These are phyloP conservation scores for Theocolax elegans DNA, from an alignment of 1,140 invertebrate genomes.

Conservation along the genomic window DNA sequence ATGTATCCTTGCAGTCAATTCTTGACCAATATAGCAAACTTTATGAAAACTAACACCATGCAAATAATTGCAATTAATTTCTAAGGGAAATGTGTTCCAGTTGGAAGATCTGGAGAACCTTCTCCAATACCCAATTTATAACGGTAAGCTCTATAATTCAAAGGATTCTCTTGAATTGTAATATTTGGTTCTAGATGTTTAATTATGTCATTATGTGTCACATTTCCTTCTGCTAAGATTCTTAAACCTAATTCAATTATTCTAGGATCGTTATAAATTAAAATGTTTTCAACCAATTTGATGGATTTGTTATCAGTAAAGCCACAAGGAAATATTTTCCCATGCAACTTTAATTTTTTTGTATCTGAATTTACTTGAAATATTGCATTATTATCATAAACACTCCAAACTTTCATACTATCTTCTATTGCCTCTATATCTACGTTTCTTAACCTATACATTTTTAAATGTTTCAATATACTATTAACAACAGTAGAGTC, in stretches of 20 bases:
- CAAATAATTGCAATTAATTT: conserved; percentile 94
- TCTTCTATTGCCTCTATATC: conserved; percentile 73
- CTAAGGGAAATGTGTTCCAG: conserved; percentile 87
- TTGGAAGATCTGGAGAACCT: conserved; percentile 84
- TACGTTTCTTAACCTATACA: conserved; percentile 84
- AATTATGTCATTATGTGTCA: conserved; percentile 61
- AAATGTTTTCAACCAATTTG: conserved; percentile 64
- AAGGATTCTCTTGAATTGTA: not conserved
- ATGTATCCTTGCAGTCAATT: conserved; percentile 93
- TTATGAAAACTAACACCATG: conserved; percentile 96
- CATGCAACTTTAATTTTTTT: conserved; percentile 43
- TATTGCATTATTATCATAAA: conserved; percentile 65
- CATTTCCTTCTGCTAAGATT: conserved; percentile 67
- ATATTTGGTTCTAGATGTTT: conserved; percentile 49
- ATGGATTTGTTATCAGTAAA: conserved; percentile 54
- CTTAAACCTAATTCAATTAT: conserved; percentile 74
- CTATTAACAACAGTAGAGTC: conserved; percentile 71
- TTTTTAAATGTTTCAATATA: conserved; percentile 81
- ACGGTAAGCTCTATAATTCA: conserved; percentile 74
- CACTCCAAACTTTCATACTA: conserved; percentile 74
- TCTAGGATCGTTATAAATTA: conserved; percentile 78
- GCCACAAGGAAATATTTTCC: conserved; percentile 57
- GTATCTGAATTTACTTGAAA: conserved; percentile 36
- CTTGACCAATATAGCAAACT: conserved; percentile 96
- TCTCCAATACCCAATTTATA: conserved; percentile 90